Evolutionary conservation across 1,140 invertebrate species (phyloP).

Genomic region (Drosophila sulfurigaster): DNA sequence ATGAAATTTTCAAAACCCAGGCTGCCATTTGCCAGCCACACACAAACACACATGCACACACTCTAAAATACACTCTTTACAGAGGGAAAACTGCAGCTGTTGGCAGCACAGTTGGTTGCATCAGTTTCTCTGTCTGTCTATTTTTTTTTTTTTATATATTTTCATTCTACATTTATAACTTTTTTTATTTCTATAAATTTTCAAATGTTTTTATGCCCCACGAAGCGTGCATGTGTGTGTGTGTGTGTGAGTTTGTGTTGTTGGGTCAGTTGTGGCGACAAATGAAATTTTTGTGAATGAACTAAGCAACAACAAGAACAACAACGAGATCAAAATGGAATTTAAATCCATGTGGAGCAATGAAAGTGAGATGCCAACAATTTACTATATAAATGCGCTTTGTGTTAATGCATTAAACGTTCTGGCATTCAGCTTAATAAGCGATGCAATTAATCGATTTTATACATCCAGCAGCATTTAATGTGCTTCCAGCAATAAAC

Average conservation of each 20-base stretch:
- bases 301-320: conserved; percentile 9
- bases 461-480: conserved; percentile 1
- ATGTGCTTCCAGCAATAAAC: background rate
- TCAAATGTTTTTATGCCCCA: conserved; percentile 58
- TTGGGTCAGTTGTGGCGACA: conserved; percentile 28
- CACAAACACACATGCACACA: conserved; percentile 23
- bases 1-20: conserved; percentile 47
- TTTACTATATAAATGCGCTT: conserved; percentile 14
- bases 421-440: conserved; percentile 30
- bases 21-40: conserved; percentile 50
- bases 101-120: conserved; percentile 18
- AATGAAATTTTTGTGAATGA: conserved; percentile 37
- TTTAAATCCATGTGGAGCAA: conserved; percentile 12
- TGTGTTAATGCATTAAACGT: conserved; percentile 18
- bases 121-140: conserved; percentile 3
- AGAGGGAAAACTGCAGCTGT: conserved; percentile 19
- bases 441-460: conserved; percentile 54
- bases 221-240: conserved; percentile 22
- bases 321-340: conserved; percentile 6
- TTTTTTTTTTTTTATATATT: background rate
- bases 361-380: conserved; percentile 24
- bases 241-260: conserved; percentile 9
- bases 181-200: conserved; percentile 65
- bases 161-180: background rate
- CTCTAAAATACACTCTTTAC: background rate